Conservation (phyloP, 2,888 invertebrate genomes). For the Leptarthrus brevirostris region DNA sequence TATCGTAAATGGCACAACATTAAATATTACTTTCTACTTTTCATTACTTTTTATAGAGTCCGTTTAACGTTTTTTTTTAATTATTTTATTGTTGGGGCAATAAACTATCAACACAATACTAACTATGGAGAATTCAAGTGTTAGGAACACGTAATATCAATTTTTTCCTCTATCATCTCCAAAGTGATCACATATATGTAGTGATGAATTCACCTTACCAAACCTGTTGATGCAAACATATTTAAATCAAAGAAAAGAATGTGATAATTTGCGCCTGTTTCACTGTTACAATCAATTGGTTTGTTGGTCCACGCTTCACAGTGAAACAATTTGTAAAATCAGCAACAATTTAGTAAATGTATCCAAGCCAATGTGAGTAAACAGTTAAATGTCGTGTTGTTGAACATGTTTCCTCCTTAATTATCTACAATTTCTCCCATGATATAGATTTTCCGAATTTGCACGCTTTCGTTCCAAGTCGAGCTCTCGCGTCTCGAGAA, state of each 20-base stretch:
- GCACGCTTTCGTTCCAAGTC: constrained; percentile 39
- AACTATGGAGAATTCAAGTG: too few species aligned
- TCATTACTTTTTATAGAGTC: too few species aligned
- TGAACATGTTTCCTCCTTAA: constrained; percentile 47
- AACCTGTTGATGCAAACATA: too few species aligned
- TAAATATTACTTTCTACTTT: too few species aligned
- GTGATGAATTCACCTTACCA: too few species aligned
- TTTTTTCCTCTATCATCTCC: too few species aligned
- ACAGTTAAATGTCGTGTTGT: constrained; percentile 50
- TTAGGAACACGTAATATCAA: too few species aligned
- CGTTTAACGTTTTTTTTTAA: too few species aligned
- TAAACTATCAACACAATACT: too few species aligned
- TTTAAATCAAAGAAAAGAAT: constrained; percentile 9
- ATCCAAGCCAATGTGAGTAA: constrained; percentile 43
- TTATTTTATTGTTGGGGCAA: too few species aligned
- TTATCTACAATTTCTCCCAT: constrained; percentile 49
- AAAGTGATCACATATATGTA: too few species aligned
- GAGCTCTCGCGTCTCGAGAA: constrained; percentile 28
- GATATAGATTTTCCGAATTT: constrained; percentile 45
- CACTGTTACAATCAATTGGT: neutral
- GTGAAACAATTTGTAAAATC: constrained; percentile 40
- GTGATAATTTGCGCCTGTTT: constrained; percentile 18
- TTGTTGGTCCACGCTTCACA: neutral
- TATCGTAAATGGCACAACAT: too few species aligned
- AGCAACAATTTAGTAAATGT: constrained; percentile 37